These are phyloP conservation scores for Fulica atra DNA, from an alignment of 2,113 vertebrate genomes.

Conservation along the genomic window DNA sequence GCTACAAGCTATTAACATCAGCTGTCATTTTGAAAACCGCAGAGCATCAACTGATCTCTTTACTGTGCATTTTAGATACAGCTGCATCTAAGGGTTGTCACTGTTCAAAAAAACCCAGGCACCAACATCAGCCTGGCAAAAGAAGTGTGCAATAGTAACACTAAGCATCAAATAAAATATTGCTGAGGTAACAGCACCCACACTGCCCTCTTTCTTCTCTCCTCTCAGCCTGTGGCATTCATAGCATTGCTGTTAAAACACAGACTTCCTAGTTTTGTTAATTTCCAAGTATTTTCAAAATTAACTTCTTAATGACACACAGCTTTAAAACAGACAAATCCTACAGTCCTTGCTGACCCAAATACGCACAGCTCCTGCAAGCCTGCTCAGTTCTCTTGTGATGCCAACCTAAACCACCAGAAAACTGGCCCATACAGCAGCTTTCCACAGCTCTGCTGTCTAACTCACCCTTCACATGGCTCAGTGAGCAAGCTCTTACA, in stretches of 20 bases:
- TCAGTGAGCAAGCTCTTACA: rapidly evolving
- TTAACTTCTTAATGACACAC: neutral
- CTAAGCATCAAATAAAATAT: neutral
- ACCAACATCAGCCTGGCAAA: neutral
- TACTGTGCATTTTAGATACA: neutral
- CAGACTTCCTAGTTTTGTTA: neutral
- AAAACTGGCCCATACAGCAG: neutral
- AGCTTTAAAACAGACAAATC: neutral
- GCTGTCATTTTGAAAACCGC: neutral
- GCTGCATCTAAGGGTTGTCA: neutral
- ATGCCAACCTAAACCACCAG: neutral
- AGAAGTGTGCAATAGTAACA: neutral
- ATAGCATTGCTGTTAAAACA: neutral
- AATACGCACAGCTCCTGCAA: neutral
- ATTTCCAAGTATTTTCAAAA: neutral
- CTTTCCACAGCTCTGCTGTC: neutral
- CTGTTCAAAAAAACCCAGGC: neutral
- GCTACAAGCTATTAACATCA: slow-evolving; percentile 2
- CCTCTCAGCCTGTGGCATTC: neutral
- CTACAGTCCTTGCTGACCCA: neutral
- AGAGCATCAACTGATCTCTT: neutral
- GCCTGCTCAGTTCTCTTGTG: neutral
- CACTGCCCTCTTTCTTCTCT: neutral
- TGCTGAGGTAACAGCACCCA: neutral
- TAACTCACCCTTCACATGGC: neutral